Conservation (phyloP, 2,797 vertebrate species). For the Lates japonicus region DNA sequence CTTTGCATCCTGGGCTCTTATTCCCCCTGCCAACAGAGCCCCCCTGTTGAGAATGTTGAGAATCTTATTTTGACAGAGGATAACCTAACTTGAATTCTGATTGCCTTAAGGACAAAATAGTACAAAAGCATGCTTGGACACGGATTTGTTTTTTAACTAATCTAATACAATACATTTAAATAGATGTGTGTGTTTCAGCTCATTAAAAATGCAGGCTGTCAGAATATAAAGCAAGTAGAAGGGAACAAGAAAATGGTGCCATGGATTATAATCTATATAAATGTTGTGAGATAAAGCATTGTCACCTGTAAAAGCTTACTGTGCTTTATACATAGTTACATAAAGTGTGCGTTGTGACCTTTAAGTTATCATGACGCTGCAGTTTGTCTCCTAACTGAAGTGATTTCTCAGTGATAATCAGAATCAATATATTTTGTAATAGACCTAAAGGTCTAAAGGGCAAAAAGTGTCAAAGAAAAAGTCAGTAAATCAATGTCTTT, state of each 20-base stretch:
- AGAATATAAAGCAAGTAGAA: too few species aligned
- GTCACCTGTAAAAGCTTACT: neutral
- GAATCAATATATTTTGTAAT: slow-evolving; percentile 43
- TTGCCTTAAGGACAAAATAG: neutral
- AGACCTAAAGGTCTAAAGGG: slow-evolving; percentile 19
- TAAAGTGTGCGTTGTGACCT: neutral
- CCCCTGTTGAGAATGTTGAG: neutral
- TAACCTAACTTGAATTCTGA: neutral
- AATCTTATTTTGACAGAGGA: neutral
- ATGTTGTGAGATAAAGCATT: slow-evolving; percentile 2
- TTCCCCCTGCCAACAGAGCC: neutral
- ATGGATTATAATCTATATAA: neutral
- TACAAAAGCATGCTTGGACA: neutral
- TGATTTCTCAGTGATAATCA: slow-evolving; percentile 30
- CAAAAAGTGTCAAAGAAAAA: slow-evolving; percentile 14
- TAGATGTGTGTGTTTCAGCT: neutral
- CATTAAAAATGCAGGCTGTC: neutral
- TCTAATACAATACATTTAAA: neutral
- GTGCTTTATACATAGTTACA: neutral
- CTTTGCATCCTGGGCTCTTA: slow-evolving; percentile 7
- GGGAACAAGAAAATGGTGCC: neutral
- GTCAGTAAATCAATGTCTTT: slow-evolving; percentile 35
- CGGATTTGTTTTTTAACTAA: neutral
- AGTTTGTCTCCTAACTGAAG: slow-evolving; percentile 22
- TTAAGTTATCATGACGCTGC: slow-evolving; percentile 1